Base-by-base conservation (phyloP, 2,797 vertebrate species). In the Spinibarbus caldwelli region DNA sequence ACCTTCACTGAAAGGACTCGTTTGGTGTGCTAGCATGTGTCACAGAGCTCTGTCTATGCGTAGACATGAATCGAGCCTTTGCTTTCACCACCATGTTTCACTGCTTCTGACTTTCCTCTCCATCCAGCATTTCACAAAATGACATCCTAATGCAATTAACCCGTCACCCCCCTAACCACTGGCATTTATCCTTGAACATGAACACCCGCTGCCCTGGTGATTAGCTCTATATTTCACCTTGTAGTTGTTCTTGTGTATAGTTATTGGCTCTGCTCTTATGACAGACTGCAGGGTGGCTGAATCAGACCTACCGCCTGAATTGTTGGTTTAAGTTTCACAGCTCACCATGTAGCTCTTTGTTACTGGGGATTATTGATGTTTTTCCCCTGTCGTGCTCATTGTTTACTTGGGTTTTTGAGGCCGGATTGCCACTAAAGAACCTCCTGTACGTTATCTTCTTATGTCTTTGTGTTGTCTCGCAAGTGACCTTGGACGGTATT, bases 61-160 rank as follows among this genome's bases (percentile, higher is more conserved):
- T 34, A 78, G 64, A 66, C 52, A 45, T 71, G 71, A 78, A 82
- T 43, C 31, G 6, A 8, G 41, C 47, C 21, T 71, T 81, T 81
- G 49, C 78, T 70, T 75, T 84, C 59, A 49, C n/a, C 38, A 49
- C 54, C 12, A 59, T 19, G 54, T 72, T 62, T 77, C 52, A 23
- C 47, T 57, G 59, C 78, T 71, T 77, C 3, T 23, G 83, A 82
- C 59, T 83, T 88, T 86, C 23, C 45, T 47, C 81, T 88, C 38
- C 90, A 80, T 90, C 76, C 73, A 71, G 54, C 77, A 79, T 85
- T 47, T 85, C 57, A 90, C 88, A 29, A 90, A 89, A 77, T 84
- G 88, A 87, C 71, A 62, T 89, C 87, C 41, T 88, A 86, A 91
- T 66, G 59, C 75, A 91, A 86, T 92, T 90, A 89, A 91, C 86